Conservation (phyloP, 2,797 vertebrate genomes). For the Ceryle rudis region DNA sequence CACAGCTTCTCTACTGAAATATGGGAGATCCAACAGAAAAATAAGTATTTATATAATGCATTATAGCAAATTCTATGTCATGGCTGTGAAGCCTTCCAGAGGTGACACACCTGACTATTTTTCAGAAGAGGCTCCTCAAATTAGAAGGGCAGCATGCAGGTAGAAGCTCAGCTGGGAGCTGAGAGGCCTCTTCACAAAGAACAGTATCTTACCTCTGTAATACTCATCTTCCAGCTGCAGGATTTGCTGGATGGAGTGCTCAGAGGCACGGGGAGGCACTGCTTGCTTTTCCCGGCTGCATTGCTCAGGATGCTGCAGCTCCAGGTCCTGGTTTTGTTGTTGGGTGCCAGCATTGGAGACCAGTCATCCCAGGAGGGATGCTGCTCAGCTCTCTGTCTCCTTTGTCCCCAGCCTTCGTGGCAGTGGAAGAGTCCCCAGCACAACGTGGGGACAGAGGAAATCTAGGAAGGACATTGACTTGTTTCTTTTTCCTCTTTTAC, state of each 20-base stretch:
- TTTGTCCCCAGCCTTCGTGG: neutral
- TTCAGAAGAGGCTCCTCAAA: neutral
- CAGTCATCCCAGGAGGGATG: fast-evolving
- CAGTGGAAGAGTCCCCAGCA: neutral
- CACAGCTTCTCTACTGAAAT: neutral
- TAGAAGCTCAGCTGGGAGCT: neutral
- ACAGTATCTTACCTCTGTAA: neutral
- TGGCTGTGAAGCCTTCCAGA: neutral
- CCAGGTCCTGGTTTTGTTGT: neutral
- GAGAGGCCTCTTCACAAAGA: neutral
- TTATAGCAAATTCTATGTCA: neutral
- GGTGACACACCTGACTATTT: neutral
- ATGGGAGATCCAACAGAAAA: neutral
- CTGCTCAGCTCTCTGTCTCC: neutral
- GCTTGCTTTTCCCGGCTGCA: neutral
- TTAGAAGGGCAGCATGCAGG: neutral
- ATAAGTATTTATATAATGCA: neutral
- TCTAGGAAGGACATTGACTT: neutral
- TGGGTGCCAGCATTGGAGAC: neutral
- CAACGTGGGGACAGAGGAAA: neutral
- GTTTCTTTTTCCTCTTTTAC: neutral
- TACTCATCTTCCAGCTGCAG: fast-evolving
- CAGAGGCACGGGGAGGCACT: neutral
- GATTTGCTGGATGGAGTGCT: neutral
- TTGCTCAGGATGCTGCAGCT: fast-evolving